Evolutionary conservation across 2,797 vertebrate genomes (phyloP), one percentile per base, ranked within the genome.

Genomic region (Moxostoma hubbsi): DNA sequence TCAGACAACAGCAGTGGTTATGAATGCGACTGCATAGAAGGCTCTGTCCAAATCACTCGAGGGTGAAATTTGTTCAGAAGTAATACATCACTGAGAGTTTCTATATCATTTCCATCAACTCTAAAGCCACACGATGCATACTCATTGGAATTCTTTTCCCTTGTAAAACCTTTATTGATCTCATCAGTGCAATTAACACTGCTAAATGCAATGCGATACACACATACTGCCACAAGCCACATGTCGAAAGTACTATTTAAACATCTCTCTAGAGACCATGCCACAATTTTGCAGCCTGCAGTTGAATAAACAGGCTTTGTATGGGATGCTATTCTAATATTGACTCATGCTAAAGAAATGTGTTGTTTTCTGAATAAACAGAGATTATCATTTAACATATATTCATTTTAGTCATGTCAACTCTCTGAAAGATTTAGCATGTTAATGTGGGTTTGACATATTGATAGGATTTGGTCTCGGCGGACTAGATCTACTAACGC

Each of bases 21-120:
- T 89, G 88, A 89, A 90, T 86, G 89, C 89, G 89, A 84, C 88
- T 91, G 88, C 88, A 84, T 89, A 87, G 86, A 89, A 90, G 89
- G 89, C 58, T 85, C 85, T 77, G 76, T 90, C 89, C 91, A 92
- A 91, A 89, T 84, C 75, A 79, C 82, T 83, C 75, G 57, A 69
- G 36, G 81, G 85, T 73, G 72, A 80, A 83, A 83, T 80, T 79
- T 79, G 68, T 73, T 64, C 69, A 67, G 66, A 82, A 59, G 76
- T 78, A 79, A 73, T 81, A 73, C 57, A 65, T 80, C 78, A 18
- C 57, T 67, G 61, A 58, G 63, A 87, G 90, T 88, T 88, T 93
- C 87, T 87, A 91, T 91, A 90, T 91, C 91, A 91, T 88, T 87
- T 89, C 88, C 86, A 87, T 78, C 73, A 73, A 69, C 47, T 72